Conservation (phyloP, 2,888 invertebrate genomes). For the Andrena trimmerana region DNA sequence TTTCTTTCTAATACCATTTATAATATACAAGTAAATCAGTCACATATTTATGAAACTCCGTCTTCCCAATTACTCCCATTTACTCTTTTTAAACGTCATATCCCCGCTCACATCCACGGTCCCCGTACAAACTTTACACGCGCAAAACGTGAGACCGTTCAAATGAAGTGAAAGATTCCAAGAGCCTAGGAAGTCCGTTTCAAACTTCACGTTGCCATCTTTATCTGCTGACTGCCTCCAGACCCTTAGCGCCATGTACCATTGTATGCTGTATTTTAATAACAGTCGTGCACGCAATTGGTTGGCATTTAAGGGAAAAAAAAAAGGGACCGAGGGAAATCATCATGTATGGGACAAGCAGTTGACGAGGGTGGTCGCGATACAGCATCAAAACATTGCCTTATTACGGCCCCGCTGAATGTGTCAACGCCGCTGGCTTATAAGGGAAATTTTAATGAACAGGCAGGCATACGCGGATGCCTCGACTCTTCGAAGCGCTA, state of each 20-base stretch:
- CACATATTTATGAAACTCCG: no score
- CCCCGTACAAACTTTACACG: background rate
- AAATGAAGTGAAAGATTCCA: constrained; percentile 1
- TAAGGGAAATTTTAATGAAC: constrained; percentile 84
- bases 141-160: background rate
- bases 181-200: background rate
- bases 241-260: background rate
- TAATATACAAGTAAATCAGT: no score
- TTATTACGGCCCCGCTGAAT: constrained; percentile 82
- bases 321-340: constrained; percentile 29
- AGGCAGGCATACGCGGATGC: constrained; percentile 72
- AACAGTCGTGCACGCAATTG: constrained; percentile 28
- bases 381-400: constrained; percentile 80
- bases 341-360: constrained; percentile 30
- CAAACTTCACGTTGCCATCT: background rate
- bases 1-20: no score
- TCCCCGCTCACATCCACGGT: no score
- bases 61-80: no score
- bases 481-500: constrained; percentile 77
- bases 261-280: background rate
- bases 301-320: constrained; percentile 42
- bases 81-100: no score
- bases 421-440: constrained; percentile 80
- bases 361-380: constrained; percentile 57
- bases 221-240: background rate